These are phyloP conservation scores for Otocyon megalotis DNA, from an alignment of 2,113 vertebrate species.

Conservation along the genomic window DNA sequence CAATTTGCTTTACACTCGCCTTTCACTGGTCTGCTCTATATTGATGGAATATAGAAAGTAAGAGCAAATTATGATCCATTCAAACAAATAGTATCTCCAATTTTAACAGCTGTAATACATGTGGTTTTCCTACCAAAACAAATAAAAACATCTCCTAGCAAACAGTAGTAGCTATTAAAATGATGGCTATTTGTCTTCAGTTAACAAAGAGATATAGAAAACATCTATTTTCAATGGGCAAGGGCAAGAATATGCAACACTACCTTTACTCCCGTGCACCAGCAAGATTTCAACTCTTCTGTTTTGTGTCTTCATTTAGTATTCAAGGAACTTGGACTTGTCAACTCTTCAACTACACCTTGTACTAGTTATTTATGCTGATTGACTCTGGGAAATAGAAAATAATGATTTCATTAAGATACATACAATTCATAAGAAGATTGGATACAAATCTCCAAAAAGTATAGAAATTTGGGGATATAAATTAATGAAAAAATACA, in stretches of 20 bases:
- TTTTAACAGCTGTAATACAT: neutral
- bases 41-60: neutral
- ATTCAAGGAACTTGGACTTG: neutral
- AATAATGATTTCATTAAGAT: neutral
- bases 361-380: neutral
- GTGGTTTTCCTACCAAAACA: neutral
- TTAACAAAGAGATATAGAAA: neutral
- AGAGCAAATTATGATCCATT: neutral
- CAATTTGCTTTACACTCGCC: neutral
- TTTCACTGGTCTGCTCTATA: neutral
- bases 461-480: neutral
- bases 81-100: neutral
- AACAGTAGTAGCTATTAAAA: neutral
- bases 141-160: neutral
- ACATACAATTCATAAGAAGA: neutral
- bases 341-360: neutral
- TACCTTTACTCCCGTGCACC: neutral
- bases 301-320: neutral
- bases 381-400: neutral
- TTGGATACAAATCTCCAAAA: neutral
- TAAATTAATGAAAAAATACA: neutral
- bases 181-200: neutral
- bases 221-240: neutral
- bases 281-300: neutral
- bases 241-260: neutral